Evolutionary conservation across 2,113 vertebrate species (phyloP), one percentile per base, ranked within the genome.

Genomic region (Anseranas semipalmata): DNA sequence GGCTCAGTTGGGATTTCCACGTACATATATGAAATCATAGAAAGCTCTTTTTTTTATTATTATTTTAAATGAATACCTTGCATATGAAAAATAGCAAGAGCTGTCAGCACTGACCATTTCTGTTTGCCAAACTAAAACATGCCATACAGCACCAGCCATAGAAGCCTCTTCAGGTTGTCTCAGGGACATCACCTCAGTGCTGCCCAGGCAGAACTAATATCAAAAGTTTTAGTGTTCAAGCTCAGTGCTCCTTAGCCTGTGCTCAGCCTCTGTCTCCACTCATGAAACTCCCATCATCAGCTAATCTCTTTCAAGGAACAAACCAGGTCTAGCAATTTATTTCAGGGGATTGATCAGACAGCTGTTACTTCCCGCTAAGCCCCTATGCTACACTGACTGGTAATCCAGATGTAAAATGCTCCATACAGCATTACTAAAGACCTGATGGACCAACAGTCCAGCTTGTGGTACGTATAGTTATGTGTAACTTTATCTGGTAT

Each of bases 1-100:
- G 94, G 45, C 80, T 97, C 95, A 95, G 60, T 0, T 74, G 41
- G 24, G 53, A 94, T 67, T 92, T 75, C 92, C 91, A 92, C 30
- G 37, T 76, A 78, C 37, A 70, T 12, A 21, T 5, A 74, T 18
- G 30, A 95, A 94, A 75, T 60, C 89, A 87, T 0, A 83, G 58
- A 93, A 85, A 90, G 32, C 19, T 65, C 93, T n/a, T 66, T 43
- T 60, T 63, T 41, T 16, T 27, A 43, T n/a, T 71, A 72, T 50
- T 58, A 68, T 68, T 48, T 83, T 67, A 85, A 83, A 85, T 56
- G 1, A 94, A 84, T 59, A 59, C 59, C 85, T 5, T 53, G 62
- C 58, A 71, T 75, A 94, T 32, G 45, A 95, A 91, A 93, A 92
- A 74, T 43, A 92, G 18, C 27, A n/a, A 85, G 39, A 75, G 56